A percentile compares a stretch with the other conserved stretches of the same genome.
Evolutionary conservation across 2,113 vertebrate genomes (phyloP).

Genomic region (Alces alces): DNA sequence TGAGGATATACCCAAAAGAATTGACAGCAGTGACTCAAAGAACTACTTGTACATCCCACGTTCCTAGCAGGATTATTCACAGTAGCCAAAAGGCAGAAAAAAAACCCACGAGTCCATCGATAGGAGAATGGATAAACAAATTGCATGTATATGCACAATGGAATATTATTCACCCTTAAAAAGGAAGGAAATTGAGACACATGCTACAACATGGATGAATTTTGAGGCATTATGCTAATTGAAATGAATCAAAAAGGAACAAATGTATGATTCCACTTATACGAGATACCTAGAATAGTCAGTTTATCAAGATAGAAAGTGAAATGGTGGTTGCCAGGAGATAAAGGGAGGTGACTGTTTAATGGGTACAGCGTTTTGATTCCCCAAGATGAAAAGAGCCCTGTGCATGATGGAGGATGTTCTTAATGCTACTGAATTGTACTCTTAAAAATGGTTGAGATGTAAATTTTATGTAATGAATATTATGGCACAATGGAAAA

Average conservation of each 20-base stretch:
- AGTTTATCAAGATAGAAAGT: not conserved
- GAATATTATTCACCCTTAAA: not conserved
- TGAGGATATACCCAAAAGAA: not conserved
- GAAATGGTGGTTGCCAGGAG: not conserved
- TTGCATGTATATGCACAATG: not conserved
- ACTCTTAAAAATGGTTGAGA: not conserved
- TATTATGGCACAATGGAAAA: not conserved
- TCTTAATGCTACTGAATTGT: not conserved
- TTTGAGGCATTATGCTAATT: not conserved
- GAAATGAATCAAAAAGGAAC: not conserved
- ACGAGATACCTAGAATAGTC: not conserved
- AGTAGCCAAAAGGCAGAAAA: not conserved
- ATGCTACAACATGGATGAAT: not conserved
- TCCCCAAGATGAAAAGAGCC: not conserved
- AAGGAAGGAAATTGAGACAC: not conserved
- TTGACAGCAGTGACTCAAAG: not conserved
- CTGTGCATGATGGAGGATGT: not conserved
- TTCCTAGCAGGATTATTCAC: not conserved
- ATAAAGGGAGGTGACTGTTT: not conserved
- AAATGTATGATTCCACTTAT: not conserved
- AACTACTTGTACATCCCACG: not conserved
- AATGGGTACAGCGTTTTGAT: not conserved
- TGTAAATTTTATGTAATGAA: not conserved
- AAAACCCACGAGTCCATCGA: not conserved
- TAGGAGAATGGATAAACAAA: not conserved